Conservation (phyloP, 2,797 vertebrate species). For the Anguilla marmorata region DNA sequence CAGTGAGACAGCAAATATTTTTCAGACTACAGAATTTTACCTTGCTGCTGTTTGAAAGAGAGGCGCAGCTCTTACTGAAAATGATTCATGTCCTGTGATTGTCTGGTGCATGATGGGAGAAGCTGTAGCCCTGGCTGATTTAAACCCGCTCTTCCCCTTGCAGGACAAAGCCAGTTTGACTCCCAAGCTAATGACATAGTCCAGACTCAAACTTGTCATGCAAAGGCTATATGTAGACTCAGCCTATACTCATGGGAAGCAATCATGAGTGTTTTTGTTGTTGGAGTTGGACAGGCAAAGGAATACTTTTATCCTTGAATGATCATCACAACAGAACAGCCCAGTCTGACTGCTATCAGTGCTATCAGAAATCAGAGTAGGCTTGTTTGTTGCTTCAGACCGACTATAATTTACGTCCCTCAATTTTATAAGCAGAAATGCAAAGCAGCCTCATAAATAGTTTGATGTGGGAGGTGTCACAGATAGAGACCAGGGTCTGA, state of each 20-base stretch:
- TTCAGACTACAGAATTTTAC: background rate
- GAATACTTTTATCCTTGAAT: background rate
- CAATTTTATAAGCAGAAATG: background rate
- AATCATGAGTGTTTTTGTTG: background rate
- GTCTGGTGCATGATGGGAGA: background rate
- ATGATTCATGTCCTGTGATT: background rate
- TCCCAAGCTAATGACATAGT: background rate
- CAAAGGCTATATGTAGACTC: background rate
- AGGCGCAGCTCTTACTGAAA: background rate
- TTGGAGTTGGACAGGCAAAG: background rate
- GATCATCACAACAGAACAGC: background rate
- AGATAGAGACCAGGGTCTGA: background rate
- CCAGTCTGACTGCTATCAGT: background rate
- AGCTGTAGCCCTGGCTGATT: background rate
- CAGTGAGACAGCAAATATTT: background rate
- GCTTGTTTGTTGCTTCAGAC: background rate
- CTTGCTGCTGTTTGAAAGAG: background rate
- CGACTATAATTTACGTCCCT: background rate
- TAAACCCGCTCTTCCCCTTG: background rate
- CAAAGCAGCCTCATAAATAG: background rate
- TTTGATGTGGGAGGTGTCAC: background rate
- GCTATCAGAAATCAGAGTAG: background rate
- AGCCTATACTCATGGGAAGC: background rate
- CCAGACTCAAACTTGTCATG: background rate
- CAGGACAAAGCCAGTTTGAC: background rate